Evolutionary conservation across 2,797 vertebrate genomes (phyloP).

Genomic region (Coreius guichenoti): DNA sequence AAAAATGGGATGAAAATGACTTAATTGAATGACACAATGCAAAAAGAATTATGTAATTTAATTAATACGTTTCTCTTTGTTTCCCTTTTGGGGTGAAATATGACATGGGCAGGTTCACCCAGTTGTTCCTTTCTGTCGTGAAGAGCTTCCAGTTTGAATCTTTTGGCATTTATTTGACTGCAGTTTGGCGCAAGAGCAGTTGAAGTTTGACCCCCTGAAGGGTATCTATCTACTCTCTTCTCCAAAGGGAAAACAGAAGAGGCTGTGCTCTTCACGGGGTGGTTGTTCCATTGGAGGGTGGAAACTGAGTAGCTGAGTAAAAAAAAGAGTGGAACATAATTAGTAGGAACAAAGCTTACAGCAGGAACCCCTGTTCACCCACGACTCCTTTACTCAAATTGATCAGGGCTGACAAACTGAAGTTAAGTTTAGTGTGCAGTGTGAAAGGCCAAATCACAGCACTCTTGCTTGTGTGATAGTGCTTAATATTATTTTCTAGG

Average conservation of each 20-base stretch:
- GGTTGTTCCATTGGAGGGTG: slow-evolving; percentile 66
- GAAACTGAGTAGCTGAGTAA: slow-evolving; percentile 65
- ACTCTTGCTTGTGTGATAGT: neutral
- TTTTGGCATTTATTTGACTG: neutral
- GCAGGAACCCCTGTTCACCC: slow-evolving; percentile 58
- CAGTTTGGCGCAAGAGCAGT: slow-evolving; percentile 45
- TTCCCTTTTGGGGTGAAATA: neutral
- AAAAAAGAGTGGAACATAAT: slow-evolving; percentile 70
- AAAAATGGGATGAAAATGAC: too few relatives aligned
- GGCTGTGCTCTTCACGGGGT: slow-evolving; percentile 48
- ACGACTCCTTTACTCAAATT: slow-evolving; percentile 55
- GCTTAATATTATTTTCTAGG: neutral
- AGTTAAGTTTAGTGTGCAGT: slow-evolving; percentile 47
- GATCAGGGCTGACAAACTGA: slow-evolving; percentile 48
- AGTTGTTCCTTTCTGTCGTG: neutral
- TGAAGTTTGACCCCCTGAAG: slow-evolving; percentile 52
- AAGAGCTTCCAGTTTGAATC: slow-evolving; percentile 3
- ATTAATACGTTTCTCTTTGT: neutral
- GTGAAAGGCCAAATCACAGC: slow-evolving; percentile 57
- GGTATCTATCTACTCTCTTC: slow-evolving; percentile 59
- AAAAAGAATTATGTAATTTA: neutral
- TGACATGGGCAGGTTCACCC: neutral
- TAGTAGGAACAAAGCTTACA: slow-evolving; percentile 66
- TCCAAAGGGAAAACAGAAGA: slow-evolving; percentile 57
- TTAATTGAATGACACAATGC: neutral